Conservation (phyloP, 2,888 invertebrate species). For the Ichneumon xanthorius region DNA sequence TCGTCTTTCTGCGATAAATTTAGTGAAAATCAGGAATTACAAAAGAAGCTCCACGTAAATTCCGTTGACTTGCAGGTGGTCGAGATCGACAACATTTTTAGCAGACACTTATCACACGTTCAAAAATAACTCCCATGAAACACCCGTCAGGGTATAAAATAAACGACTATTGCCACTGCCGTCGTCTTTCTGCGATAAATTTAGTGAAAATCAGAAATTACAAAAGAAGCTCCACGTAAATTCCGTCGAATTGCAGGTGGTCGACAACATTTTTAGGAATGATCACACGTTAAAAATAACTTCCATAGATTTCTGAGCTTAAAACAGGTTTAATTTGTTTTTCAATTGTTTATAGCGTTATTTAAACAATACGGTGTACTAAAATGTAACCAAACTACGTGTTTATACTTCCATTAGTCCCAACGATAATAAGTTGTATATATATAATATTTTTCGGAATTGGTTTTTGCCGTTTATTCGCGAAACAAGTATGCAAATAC, state of each 20-base stretch:
- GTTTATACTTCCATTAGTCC: not conserved
- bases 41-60: not conserved
- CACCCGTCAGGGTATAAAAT: too few relatives aligned
- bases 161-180: too few relatives aligned
- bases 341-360: not conserved
- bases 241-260: not conserved
- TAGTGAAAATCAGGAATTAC: not conserved
- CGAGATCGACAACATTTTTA: not conserved
- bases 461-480: slow-evolving; percentile 21
- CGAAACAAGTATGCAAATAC: slow-evolving; percentile 4
- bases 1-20: too few relatives aligned
- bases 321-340: not conserved
- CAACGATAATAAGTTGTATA: not conserved
- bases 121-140: too few relatives aligned
- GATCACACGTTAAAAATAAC: not conserved
- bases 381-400: not conserved
- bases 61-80: not conserved
- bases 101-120: too few relatives aligned
- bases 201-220: not conserved
- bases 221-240: not conserved
- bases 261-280: not conserved
- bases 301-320: not conserved
- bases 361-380: not conserved
- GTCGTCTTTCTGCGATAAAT: too few relatives aligned
- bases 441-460: not conserved